Percentiles rank a stretch among this genome's conserved stretches.
Conservation (phyloP, 2,113 vertebrate species). For the Muntiacus muntjak region DNA sequence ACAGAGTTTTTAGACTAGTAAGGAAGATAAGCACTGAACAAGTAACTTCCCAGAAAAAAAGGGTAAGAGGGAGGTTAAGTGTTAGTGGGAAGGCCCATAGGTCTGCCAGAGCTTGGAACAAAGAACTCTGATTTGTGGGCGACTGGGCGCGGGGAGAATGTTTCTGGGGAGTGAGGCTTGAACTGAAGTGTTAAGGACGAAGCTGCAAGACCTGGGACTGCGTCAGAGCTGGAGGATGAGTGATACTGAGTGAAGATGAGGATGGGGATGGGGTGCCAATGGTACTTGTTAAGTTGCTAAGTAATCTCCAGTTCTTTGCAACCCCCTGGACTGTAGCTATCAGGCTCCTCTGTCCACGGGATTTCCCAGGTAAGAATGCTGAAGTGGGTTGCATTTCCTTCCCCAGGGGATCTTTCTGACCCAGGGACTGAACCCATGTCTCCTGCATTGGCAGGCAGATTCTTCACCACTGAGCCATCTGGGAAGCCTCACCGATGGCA, state of each 20-base stretch:
- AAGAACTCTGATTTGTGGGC: not conserved
- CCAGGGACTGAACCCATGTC: not conserved
- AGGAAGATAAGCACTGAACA: not conserved
- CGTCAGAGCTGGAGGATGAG: not conserved
- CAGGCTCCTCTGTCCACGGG: not conserved
- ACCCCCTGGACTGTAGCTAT: not conserved
- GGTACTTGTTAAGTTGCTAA: not conserved
- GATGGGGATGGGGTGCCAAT: not conserved
- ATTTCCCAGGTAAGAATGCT: not conserved
- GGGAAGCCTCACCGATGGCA: not conserved
- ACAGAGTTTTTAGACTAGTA: not conserved
- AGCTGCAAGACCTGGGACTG: not conserved
- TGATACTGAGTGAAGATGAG: not conserved
- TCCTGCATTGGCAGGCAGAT: not conserved
- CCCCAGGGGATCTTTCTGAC: not conserved
- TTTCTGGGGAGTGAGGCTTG: not conserved
- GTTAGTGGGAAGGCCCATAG: not conserved
- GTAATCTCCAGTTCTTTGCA: not conserved
- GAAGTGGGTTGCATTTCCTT: not conserved
- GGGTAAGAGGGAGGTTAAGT: not conserved
- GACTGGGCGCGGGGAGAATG: fast-evolving
- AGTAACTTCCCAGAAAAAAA: not conserved
- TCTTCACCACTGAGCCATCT: not conserved
- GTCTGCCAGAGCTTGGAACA: not conserved
- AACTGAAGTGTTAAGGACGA: not conserved